Percentiles rank a stretch among this genome's conserved stretches.
Evolutionary conservation across 2,888 invertebrate species (phyloP).

Genomic region (Pogonocherus hispidulus): DNA sequence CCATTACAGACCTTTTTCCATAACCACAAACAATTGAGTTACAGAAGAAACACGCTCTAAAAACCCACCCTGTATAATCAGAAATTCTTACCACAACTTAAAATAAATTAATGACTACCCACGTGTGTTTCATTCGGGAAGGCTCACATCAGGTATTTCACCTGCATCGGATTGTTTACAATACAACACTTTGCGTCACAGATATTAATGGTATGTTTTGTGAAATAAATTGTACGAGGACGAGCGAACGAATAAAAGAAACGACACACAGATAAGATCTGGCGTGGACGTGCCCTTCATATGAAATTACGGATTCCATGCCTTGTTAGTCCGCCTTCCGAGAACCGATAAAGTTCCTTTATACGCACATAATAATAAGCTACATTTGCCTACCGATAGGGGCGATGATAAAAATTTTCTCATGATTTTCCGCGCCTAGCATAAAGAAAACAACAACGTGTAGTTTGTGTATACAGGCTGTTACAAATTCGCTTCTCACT

Average conservation of each 20-base stretch:
- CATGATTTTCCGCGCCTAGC: slow-evolving; percentile 11
- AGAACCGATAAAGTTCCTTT: slow-evolving; percentile 29
- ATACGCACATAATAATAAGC: slow-evolving; percentile 26
- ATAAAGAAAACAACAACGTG: neutral
- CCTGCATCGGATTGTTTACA: neutral
- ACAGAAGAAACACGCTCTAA: too few species aligned
- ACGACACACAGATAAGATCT: slow-evolving; percentile 22
- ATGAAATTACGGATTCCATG: slow-evolving; percentile 10
- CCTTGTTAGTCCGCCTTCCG: slow-evolving; percentile 8
- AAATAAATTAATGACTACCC: too few species aligned
- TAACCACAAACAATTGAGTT: too few species aligned
- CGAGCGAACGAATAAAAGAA: slow-evolving; percentile 15
- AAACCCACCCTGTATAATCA: too few species aligned
- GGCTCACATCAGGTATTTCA: neutral
- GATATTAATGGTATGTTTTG: slow-evolving; percentile 29
- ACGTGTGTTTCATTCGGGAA: neutral
- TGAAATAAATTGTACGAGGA: slow-evolving; percentile 25
- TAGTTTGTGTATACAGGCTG: neutral
- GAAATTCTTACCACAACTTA: too few species aligned
- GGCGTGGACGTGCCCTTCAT: slow-evolving; percentile 23
- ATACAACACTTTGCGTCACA: neutral
- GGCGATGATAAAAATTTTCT: slow-evolving; percentile 22
- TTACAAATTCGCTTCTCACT: too few species aligned
- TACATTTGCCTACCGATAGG: slow-evolving; percentile 15
- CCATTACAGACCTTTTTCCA: too few species aligned